phyloP scores from a whole-genome alignment of 2,113 vertebrate species.

The Todiramphus saurophagus region DNA sequence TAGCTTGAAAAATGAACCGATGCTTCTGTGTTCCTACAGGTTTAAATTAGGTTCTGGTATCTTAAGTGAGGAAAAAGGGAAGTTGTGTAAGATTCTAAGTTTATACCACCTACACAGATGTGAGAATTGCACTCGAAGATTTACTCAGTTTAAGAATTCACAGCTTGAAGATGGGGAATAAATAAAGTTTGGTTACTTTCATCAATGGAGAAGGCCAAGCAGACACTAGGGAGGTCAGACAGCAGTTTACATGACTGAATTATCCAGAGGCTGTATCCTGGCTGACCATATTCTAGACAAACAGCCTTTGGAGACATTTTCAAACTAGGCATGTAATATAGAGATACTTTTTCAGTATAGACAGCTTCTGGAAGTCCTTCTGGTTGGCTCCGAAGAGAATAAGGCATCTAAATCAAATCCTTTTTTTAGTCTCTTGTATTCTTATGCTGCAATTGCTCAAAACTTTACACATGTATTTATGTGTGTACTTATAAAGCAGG shows the following conservation, averaged over 20 bases:
- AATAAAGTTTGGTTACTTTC: not conserved
- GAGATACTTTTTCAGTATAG: not conserved
- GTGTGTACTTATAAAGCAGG: not conserved
- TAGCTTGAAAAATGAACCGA: not conserved
- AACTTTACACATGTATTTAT: not conserved
- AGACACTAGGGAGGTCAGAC: not conserved
- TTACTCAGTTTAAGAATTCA: not conserved
- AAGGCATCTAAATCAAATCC: not conserved
- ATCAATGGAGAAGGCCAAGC: not conserved
- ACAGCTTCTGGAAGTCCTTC: not conserved
- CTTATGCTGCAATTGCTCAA: not conserved
- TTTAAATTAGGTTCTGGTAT: not conserved
- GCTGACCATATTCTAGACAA: not conserved
- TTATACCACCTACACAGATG: fast-evolving
- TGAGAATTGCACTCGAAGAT: not conserved
- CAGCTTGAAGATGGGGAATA: not conserved
- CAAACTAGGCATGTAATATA: not conserved
- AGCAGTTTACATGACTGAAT: not conserved
- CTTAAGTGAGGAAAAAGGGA: not conserved
- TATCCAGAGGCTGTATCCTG: not conserved
- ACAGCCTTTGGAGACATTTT: not conserved
- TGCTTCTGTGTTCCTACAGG: not conserved
- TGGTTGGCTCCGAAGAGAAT: not conserved
- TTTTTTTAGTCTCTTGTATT: not conserved
- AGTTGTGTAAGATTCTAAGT: not conserved